Evolutionary conservation across 1,140 invertebrate species (phyloP), one percentile per base, ranked within the genome.

Genomic region (Pentalonia nigronervosa): DNA sequence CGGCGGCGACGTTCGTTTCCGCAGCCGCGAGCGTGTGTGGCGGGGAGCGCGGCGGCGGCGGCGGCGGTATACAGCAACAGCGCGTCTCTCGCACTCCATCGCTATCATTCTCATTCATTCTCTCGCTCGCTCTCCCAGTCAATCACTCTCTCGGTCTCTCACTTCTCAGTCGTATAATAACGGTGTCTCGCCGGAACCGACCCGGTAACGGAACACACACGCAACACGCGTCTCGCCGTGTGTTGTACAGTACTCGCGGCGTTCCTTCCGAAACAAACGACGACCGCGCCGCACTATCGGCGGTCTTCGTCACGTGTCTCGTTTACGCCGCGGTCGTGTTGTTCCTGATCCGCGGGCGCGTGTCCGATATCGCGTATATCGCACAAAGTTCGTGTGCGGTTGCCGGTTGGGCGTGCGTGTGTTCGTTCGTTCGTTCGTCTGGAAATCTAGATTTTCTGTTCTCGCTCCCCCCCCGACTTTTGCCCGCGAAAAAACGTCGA

Each of bases 141-240:
- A n/a, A 76, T 76, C n/a, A 76, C 60, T 76, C 60, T 76, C 60
- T 34, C 14, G 60, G 60, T 76, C 60, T 76, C 60, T 76, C 60
- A 20, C 60, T 76, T 89, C 53, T 56, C 91, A 56, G 47, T 56
- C 76, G 60, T 7, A 76, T n/a, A 76, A 93, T 93, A 93, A 93
- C 91, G 91, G 91, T 93, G 81, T 92, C 47, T 84, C 41, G 81
- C 81, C 76, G 91, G 91, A 81, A 86, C 91, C 91, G 91, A 93
- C 91, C 91, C 76, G 91, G 91, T 93, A 93, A 93, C 91, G 91
- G 91, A 93, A 93, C 91, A 93, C 90, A 41, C 23, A 36, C 89
- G 56, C 89, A 76, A n/a, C 60, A 76, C 83, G 23, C 60, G 90
- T 14, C 11, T 76, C 88, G 23, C 9, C 56, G 56, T 25, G 88